Evolutionary conservation across 2,797 vertebrate species (phyloP).

Genomic region (Molossus molossus): DNA sequence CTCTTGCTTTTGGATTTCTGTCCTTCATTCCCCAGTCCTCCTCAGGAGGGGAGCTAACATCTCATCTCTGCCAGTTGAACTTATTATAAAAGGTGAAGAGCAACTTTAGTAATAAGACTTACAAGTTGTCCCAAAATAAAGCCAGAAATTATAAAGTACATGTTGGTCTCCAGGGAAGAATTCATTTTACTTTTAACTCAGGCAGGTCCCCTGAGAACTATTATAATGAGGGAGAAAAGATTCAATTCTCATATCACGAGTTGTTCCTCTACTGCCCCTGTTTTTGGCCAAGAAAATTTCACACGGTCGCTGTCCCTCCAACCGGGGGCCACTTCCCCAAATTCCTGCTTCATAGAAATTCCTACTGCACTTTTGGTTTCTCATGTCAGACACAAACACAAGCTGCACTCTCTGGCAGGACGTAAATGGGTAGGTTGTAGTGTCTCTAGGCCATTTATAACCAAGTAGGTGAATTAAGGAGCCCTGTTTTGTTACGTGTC

Average conservation of each 20-base stretch:
- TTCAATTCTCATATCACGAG: not conserved
- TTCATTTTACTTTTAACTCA: slow-evolving; percentile 72
- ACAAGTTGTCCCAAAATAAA: slow-evolving; percentile 33
- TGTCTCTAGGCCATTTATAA: not conserved
- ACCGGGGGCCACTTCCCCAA: not conserved
- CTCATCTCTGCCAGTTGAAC: slow-evolving; percentile 1
- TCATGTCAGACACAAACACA: not conserved
- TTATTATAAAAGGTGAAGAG: slow-evolving; percentile 55
- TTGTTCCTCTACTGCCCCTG: not conserved
- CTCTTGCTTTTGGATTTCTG: not conserved
- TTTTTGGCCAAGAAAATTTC: slow-evolving; percentile 35
- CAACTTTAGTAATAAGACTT: slow-evolving; percentile 37
- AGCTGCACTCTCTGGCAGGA: not conserved
- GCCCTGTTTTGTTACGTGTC: slow-evolving; percentile 27
- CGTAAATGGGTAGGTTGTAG: slow-evolving; percentile 17
- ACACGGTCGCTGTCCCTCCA: not conserved
- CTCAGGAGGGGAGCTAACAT: not conserved
- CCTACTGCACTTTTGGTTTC: not conserved
- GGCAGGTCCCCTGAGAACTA: slow-evolving; percentile 36
- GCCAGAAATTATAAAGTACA: slow-evolving; percentile 52
- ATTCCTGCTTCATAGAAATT: slow-evolving; percentile 45
- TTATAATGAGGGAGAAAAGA: slow-evolving; percentile 36
- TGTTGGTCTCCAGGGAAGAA: slow-evolving; percentile 14
- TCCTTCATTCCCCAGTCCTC: not conserved
- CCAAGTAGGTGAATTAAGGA: not conserved